phyloP scores from a whole-genome alignment of 2,113 vertebrate genomes.

The Felis chaus region DNA sequence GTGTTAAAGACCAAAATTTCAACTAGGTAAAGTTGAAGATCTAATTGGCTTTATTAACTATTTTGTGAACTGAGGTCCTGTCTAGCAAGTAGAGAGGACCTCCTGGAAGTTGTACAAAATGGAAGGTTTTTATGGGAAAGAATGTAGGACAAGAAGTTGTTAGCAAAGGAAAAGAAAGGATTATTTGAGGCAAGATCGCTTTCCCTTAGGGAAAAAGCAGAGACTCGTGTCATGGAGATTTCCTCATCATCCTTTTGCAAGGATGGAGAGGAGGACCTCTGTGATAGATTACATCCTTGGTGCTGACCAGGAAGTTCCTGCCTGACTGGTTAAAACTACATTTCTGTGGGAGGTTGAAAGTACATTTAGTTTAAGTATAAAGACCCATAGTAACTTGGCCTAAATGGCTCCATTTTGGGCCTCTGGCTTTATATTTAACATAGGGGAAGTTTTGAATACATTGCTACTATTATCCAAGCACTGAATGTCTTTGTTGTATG shows the following conservation, averaged over 20 bases:
- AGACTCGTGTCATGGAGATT: neutral
- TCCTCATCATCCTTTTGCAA: neutral
- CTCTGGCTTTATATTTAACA: neutral
- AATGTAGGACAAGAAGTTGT: neutral
- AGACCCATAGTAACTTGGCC: neutral
- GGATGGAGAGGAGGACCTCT: neutral
- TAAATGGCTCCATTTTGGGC: neutral
- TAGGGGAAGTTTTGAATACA: neutral
- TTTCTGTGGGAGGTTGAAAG: neutral
- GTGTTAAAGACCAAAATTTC: neutral
- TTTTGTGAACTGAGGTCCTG: neutral
- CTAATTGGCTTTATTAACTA: neutral
- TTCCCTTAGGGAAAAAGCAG: neutral
- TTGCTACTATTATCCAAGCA: neutral
- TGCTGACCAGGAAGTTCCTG: neutral
- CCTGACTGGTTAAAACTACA: neutral
- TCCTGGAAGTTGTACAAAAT: neutral
- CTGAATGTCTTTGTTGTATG: conserved; percentile 30
- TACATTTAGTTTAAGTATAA: neutral
- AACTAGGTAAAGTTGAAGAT: neutral
- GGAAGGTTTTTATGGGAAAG: neutral
- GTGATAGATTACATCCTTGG: neutral
- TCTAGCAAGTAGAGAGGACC: neutral
- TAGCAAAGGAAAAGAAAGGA: neutral
- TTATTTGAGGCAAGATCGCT: neutral